phyloP scores from a whole-genome alignment of 92 coral and sea anemone genomes.

The Phymanthus crucifer region DNA sequence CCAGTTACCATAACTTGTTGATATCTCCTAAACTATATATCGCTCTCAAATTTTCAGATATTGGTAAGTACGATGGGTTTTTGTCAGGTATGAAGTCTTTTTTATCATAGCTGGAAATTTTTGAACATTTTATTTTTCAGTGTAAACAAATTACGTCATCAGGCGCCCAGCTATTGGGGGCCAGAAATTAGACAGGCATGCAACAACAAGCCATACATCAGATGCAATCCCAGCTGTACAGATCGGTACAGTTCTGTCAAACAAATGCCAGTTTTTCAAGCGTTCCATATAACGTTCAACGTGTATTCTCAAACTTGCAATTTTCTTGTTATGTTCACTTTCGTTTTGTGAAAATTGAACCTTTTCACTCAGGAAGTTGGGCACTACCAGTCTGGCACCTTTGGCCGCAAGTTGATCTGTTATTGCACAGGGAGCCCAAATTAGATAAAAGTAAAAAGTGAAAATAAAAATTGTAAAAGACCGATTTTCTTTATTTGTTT shows the following conservation, averaged over 20 bases:
- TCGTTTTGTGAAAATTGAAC: constrained; percentile 47
- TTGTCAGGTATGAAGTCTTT: no score
- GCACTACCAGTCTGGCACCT: constrained; percentile 52
- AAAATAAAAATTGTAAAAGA: no score
- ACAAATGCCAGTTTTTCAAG: constrained; percentile 53
- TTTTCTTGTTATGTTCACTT: background rate
- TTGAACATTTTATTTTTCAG: no score
- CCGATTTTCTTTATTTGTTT: no score
- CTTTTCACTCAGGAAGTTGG: constrained; percentile 48
- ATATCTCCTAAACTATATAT: no score
- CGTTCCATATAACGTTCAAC: constrained; percentile 36
- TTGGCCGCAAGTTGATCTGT: constrained; percentile 54
- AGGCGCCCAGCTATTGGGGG: constrained; percentile 40
- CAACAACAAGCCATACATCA: constrained; percentile 58
- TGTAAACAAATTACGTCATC: no score
- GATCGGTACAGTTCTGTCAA: constrained; percentile 52
- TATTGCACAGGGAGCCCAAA: no score
- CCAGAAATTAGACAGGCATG: constrained; percentile 50
- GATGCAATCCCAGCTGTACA: constrained; percentile 44
- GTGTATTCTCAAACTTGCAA: background rate
- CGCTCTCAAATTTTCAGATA: no score
- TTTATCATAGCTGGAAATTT: no score
- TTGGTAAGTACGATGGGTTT: no score
- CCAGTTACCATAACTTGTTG: no score
- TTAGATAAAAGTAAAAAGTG: no score